A percentile compares a stretch with the other conserved stretches of the same genome.
phyloP scores from a whole-genome alignment of 2,797 vertebrate genomes.

The Myotis findleyi region DNA sequence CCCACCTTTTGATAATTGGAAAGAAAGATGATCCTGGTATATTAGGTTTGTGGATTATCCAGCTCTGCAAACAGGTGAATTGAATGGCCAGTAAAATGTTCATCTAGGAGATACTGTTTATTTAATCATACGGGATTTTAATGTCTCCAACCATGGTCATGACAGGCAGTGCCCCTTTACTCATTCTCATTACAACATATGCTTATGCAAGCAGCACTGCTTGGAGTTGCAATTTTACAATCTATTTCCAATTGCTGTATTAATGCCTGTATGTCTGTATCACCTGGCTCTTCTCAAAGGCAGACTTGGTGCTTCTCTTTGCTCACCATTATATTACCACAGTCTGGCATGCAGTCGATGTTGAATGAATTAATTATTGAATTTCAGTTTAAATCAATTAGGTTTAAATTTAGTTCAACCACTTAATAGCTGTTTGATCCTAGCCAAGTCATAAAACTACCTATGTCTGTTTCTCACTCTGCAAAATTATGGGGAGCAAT shows the following conservation, averaged over 20 bases:
- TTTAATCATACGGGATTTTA: background rate
- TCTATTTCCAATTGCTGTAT: background rate
- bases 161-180: background rate
- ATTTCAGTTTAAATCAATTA: constrained; percentile 7
- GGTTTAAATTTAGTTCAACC: background rate
- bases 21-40: background rate
- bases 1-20: background rate
- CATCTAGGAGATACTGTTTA: background rate
- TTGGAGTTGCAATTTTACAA: background rate
- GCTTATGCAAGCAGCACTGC: background rate
- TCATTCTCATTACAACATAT: background rate
- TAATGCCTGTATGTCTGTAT: background rate
- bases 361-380: background rate
- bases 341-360: background rate
- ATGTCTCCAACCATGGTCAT: background rate
- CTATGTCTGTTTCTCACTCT: background rate
- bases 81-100: background rate
- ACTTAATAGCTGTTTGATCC: background rate
- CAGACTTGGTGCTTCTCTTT: background rate
- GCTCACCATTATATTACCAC: background rate
- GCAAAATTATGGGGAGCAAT: background rate
- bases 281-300: background rate
- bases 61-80: background rate
- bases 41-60: background rate
- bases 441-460: background rate